A percentile compares a stretch with the other conserved stretches of the same genome.
Conservation (phyloP, 1,140 invertebrate genomes). For the Parasteatoda tepidariorum region DNA sequence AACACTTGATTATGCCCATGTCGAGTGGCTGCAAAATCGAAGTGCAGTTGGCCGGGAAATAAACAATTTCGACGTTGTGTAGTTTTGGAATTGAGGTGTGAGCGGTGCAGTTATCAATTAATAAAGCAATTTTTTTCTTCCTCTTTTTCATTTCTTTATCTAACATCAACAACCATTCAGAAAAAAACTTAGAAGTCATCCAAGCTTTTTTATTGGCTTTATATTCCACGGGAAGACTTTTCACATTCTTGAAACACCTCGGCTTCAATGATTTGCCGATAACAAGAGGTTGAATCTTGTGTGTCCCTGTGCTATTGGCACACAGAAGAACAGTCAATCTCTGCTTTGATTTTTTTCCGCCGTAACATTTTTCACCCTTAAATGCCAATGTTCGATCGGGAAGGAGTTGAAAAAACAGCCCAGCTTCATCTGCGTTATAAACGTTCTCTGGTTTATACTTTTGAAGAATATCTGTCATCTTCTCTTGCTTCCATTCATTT, state of each 20-base stretch:
- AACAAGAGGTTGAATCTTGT: slow-evolving; percentile 11
- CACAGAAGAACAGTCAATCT: not conserved
- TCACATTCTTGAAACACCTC: not conserved
- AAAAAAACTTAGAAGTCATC: slow-evolving; percentile 14
- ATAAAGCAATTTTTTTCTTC: slow-evolving; percentile 18
- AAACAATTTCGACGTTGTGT: not conserved
- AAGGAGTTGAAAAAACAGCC: slow-evolving; percentile 2
- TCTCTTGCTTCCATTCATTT: slow-evolving; percentile 4
- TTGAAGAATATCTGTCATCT: not conserved
- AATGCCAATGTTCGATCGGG: slow-evolving; percentile 4
- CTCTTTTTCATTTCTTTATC: not conserved
- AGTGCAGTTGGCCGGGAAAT: not conserved
- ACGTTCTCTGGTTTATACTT: not conserved
- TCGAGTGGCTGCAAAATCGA: slow-evolving; percentile 1
- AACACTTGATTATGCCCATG: not conserved
- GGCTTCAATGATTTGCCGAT: slow-evolving; percentile 25
- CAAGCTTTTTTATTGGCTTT: slow-evolving; percentile 18
- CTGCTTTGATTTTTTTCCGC: not conserved
- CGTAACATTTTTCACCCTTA: not conserved
- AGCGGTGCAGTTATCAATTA: slow-evolving; percentile 24
- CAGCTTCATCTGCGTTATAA: slow-evolving; percentile 10
- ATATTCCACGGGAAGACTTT: slow-evolving; percentile 33
- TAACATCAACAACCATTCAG: slow-evolving; percentile 4
- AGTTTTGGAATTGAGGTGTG: slow-evolving; percentile 8
- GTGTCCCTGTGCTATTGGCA: not conserved